Evolutionary conservation across 2,888 invertebrate species (phyloP).

Genomic region (Salpingus planirostris): DNA sequence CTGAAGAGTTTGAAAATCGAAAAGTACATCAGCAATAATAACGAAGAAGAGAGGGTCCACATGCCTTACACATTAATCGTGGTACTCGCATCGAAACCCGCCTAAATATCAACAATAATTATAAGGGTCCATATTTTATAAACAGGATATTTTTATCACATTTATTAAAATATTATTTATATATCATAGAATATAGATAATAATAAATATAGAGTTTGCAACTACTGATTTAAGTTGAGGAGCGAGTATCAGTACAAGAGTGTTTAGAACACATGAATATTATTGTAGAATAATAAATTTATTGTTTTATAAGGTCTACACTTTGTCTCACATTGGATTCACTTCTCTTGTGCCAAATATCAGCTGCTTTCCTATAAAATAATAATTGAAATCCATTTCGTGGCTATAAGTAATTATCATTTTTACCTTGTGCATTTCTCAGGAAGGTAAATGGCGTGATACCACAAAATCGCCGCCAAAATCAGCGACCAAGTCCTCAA

Average conservation of each 20-base stretch:
- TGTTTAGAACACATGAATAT: too few species aligned
- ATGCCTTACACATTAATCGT: slow-evolving; percentile 44
- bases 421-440: slow-evolving; percentile 55
- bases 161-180: too few species aligned
- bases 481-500: slow-evolving; percentile 71
- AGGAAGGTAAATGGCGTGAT: slow-evolving; percentile 52
- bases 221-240: too few species aligned
- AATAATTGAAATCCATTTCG: slow-evolving; percentile 3
- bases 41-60: slow-evolving; percentile 37
- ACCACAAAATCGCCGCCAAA: slow-evolving; percentile 59
- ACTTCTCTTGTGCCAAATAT: slow-evolving; percentile 14
- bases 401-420: neutral
- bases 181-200: too few species aligned
- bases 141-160: too few species aligned
- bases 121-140: too few species aligned
- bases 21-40: slow-evolving; percentile 16
- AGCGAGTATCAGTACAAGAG: too few species aligned
- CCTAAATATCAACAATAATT: too few species aligned
- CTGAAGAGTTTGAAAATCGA: slow-evolving; percentile 17
- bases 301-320: too few species aligned
- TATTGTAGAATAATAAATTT: too few species aligned
- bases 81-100: slow-evolving; percentile 5
- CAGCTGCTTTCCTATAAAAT: slow-evolving; percentile 17
- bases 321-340: neutral
- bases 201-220: too few species aligned